A percentile compares a stretch with the other conserved stretches of the same genome.
phyloP scores from a whole-genome alignment of 2,113 vertebrate genomes.

The Muscicapa adusta region DNA sequence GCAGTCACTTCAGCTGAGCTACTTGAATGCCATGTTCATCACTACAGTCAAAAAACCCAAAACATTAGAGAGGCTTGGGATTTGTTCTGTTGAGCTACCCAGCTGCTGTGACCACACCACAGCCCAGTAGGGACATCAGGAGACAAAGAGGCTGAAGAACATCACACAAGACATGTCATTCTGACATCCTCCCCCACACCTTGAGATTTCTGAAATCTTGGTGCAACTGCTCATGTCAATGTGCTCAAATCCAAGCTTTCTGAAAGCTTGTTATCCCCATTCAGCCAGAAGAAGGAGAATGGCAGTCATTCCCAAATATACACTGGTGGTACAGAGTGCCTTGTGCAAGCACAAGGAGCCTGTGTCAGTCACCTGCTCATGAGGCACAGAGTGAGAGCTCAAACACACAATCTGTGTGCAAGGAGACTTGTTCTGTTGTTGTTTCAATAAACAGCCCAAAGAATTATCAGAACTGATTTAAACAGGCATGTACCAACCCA shows the following conservation, averaged over 20 bases:
- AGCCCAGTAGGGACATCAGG: neutral
- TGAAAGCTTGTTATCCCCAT: neutral
- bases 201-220: neutral
- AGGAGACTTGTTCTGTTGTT: neutral
- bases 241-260: neutral
- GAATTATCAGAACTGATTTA: neutral
- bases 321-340: accelerated
- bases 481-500: neutral
- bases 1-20: neutral
- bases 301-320: neutral
- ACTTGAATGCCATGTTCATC: neutral
- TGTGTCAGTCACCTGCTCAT: neutral
- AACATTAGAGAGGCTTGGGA: neutral
- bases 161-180: neutral
- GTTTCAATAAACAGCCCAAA: neutral
- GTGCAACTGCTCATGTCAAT: neutral
- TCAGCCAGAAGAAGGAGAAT: neutral
- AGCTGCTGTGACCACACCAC: neutral
- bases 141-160: neutral
- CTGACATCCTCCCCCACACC: neutral
- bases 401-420: neutral
- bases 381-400: neutral
- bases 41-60: neutral
- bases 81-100: neutral
- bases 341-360: neutral